phyloP scores from a whole-genome alignment of 2,888 invertebrate genomes.

The Thysanoteuthis rhombus region DNA sequence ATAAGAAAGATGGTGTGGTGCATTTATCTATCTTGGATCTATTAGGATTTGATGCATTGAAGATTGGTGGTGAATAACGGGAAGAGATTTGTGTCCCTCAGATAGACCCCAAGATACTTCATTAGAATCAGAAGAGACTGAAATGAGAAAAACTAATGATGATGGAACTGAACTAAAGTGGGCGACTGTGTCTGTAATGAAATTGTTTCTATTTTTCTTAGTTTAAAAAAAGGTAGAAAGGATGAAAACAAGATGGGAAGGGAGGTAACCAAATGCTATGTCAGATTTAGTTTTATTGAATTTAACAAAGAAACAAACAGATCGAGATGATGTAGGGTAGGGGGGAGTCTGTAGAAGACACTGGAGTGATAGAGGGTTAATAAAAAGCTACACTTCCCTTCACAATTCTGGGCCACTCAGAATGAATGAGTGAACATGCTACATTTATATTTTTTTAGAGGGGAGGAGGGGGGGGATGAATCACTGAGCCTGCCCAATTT shows the following conservation, averaged over 20 bases:
- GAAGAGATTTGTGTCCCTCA: neutral
- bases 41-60: no score
- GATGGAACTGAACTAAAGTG: neutral
- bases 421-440: neutral
- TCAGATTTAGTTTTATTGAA: neutral
- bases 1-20: neutral
- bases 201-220: neutral
- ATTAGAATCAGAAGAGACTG: neutral
- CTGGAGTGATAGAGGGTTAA: neutral
- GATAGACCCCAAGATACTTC: neutral
- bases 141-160: neutral
- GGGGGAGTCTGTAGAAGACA: neutral
- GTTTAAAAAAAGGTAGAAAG: neutral
- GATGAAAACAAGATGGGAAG: neutral
- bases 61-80: no score
- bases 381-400: neutral
- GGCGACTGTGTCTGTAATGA: neutral
- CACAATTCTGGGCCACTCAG: neutral
- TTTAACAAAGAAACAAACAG: neutral
- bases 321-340: neutral
- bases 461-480: neutral
- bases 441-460: neutral
- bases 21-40: neutral
- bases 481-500: slow-evolving; percentile 12
- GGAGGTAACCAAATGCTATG: neutral